Base-by-base conservation (phyloP, 2,888 invertebrate genomes). In the Cerceris ruficornis region DNA sequence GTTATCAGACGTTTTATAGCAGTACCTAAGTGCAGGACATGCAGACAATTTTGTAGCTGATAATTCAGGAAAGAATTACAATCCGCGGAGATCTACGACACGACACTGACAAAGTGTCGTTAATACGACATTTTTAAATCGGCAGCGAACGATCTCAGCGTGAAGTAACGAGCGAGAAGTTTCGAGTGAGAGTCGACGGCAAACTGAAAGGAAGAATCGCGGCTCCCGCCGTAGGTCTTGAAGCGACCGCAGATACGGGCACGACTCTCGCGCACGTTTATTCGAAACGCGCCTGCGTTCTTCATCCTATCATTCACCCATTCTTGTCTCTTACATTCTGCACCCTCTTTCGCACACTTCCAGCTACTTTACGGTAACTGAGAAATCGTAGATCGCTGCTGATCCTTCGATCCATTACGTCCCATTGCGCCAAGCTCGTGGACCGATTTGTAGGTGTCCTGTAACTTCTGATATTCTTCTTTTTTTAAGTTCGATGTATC, bases 181-280 rank as follows among this genome's bases (percentile, higher is more conserved):
- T 83, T 74, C 85, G 80, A 59, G 64, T 61, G 85, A 76, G 75
- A 64, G 62, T 66, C 77, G 54, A 72, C 75, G 80, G 57, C 75
- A 72, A 80, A 86, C 85, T 86, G 83, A 75, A 82, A 73, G 65
- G 82, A 73, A 75, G 77, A 73, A 85, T 84, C 77, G 71, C 66
- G 55, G 72, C 81, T 78, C 77, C 84, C 79, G 84, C 82, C 81
- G 73, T 17, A 55, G 71, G 15, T 79, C 76, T 84, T 78, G 41
- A 71, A 81, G 68, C 64, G 76, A 17, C 62, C 62, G 55, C 14
- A 59, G 69, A 54, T 58, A 49, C 13, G 59, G 2, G 46, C 59
- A 39, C 49, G 9, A 28, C 62, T 49, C 52, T 41, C 71, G 72
- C 74, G 57, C 81, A 75, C 66, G 55, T 76, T 74, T 46, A 70